Base-by-base conservation (phyloP, 2,113 vertebrate genomes). In the Marmota monax region DNA sequence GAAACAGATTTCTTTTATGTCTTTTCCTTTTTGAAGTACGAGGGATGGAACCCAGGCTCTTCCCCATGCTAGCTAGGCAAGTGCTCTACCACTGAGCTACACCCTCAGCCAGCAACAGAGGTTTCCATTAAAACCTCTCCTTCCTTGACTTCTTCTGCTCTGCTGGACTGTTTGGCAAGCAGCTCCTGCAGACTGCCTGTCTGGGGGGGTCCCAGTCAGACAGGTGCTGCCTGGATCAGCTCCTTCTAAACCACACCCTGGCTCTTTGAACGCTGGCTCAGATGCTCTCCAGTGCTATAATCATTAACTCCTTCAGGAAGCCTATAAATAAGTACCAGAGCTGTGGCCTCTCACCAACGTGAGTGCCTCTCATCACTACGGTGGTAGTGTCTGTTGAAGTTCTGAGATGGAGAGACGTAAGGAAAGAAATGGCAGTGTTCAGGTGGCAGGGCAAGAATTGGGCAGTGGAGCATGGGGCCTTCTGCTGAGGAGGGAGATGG, bases 271-370 rank as follows among this genome's bases (percentile, higher is more conserved):
- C 73, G 32, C 6, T 45, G 65, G 72, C 61, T 96, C 42, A 39
- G 83, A 42, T 4, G 61, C 76, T 65, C 7, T 85, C 65, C 2
- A 39, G 51, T 0, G 1, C 8, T 94, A 34, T 98, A 98, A 99
- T 98, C 92, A 98, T 98, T 98, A 98, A 98, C 98, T 95, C n/a
- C 42, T 63, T 32, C 56, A 32, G 61, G 25, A 82, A 88, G 84
- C 65, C 65, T 34, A 48, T 53, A 13, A 37, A n/a, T 1, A 73
- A 39, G 12, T 45, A n/a, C 23, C 85, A 72, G 82, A 72, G 82
- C 29, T 29, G 18, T 65, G 77, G 70, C 84, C 45, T 85, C 45
- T 69, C 61, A 23, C 48, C 67, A 18, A n/a, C 0, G 56, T 58
- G 56, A 58, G 20, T 80, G 69, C 88, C 42, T 84, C 42, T 65